Evolutionary conservation across 2,888 invertebrate genomes (phyloP).

Genomic region (Lissocephala sabroskyi): DNA sequence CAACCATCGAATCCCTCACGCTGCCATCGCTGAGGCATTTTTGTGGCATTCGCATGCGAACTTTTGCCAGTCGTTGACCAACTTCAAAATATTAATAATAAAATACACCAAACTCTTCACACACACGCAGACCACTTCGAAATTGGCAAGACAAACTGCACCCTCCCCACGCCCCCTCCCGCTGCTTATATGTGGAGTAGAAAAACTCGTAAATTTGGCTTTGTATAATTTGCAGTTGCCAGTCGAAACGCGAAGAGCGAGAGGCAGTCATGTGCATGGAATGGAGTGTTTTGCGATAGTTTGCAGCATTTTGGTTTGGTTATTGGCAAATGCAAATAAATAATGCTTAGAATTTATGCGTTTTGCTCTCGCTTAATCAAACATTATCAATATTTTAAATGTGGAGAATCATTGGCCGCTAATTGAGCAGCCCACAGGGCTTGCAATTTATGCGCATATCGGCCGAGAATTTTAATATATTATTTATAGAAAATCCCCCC

Average conservation of each 20-base stretch:
- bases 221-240: conserved; percentile 38
- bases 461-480: no score
- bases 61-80: conserved; percentile 13
- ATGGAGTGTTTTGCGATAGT: no score
- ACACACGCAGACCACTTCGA: no score
- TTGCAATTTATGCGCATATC: no score
- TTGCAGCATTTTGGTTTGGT: no score
- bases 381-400: conserved; percentile 44
- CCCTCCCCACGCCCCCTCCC: neutral
- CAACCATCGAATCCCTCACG: no score
- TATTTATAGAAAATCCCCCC: no score
- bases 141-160: neutral
- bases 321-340: conserved; percentile 22
- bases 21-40: conserved; percentile 1
- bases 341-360: conserved; percentile 21
- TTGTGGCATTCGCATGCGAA: conserved; percentile 1
- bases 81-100: conserved; percentile 48
- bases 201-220: conserved; percentile 42
- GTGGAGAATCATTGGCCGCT: neutral
- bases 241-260: conserved; percentile 13
- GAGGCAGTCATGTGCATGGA: no score
- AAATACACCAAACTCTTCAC: conserved; percentile 23
- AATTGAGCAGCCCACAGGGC: no score
- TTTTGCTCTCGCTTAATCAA: conserved; percentile 37
- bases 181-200: conserved; percentile 1